Evolutionary conservation across 2,113 vertebrate genomes (phyloP), one percentile per base, ranked within the genome.

Genomic region (Eonycteris spelaea): DNA sequence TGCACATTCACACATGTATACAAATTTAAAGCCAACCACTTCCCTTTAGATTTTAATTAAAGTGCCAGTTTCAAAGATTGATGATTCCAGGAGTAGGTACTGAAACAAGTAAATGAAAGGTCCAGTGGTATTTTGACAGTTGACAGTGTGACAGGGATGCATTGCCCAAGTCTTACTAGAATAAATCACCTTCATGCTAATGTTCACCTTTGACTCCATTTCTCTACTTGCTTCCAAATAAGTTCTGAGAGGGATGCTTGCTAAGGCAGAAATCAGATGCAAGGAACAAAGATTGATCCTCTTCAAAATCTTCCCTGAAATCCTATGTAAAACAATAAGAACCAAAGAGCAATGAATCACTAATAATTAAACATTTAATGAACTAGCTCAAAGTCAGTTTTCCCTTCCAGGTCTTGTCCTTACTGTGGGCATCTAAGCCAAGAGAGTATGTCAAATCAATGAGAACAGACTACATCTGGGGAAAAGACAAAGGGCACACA

Each of bases 71-170:
- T 82, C 90, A 95, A 97, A 98, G 97, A 98, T 83, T 97, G 96
- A 98, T 98, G 96, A 94, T 95, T 94, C 92, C 73, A 96, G 86
- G 93, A 98, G 70, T 59, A 97, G 67, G 74, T 89, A 93, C 92
- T 70, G 73, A 98, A 98, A 98, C 95, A 95, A 98, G 96, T 98
- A 98, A 98, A 98, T 97, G 84, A 95, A 97, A 97, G 97, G 95
- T 82, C 90, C 15, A 8, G 48, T 89, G 97, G 97, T 94, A 94
- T 79, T 98, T 97, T 98, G 98, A 98, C 97, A 98, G 97, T 95
- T 98, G 77, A 97, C 91, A 92, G 67, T 73, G 33, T 98, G 97
- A 97, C 93, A 92, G 89, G 86, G 96, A 98, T 95, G 45, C 95
- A 98, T 96, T 95, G 96, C 75, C 90, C 95, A 93, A 43, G 45